phyloP scores from a whole-genome alignment of 2,113 vertebrate species.

The Oreochromis spilurus region DNA sequence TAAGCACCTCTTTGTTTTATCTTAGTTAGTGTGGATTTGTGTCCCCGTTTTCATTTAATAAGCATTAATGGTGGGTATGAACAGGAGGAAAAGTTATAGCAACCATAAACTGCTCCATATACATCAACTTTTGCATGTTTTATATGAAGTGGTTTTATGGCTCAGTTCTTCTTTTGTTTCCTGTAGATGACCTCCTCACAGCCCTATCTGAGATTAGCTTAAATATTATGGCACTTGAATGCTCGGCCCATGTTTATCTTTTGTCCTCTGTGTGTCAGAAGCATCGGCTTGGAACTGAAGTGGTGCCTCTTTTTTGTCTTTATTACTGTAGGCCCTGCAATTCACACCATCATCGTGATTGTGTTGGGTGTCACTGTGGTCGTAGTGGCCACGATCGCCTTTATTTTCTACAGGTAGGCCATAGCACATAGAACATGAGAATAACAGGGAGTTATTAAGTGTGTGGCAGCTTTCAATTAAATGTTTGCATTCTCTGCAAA shows the following conservation, averaged over 20 bases:
- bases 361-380: slow-evolving; percentile 56
- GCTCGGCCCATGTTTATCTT: neutral
- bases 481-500: neutral
- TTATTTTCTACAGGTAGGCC: slow-evolving; percentile 70
- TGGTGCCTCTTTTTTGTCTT: neutral
- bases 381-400: slow-evolving; percentile 67
- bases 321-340: neutral
- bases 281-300: neutral
- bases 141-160: neutral
- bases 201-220: neutral
- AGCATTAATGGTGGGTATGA: neutral
- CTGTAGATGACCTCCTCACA: neutral
- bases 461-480: neutral
- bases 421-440: neutral
- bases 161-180: neutral
- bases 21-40: neutral
- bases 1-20: neutral
- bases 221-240: neutral
- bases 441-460: neutral
- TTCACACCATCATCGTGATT: slow-evolving; percentile 25
- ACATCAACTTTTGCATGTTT: neutral
- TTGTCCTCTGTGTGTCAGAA: neutral
- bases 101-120: neutral
- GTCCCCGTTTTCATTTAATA: neutral
- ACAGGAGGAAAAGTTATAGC: neutral